These are phyloP conservation scores for Plagiodera versicolora DNA, from an alignment of 2,888 invertebrate species.

Conservation along the genomic window DNA sequence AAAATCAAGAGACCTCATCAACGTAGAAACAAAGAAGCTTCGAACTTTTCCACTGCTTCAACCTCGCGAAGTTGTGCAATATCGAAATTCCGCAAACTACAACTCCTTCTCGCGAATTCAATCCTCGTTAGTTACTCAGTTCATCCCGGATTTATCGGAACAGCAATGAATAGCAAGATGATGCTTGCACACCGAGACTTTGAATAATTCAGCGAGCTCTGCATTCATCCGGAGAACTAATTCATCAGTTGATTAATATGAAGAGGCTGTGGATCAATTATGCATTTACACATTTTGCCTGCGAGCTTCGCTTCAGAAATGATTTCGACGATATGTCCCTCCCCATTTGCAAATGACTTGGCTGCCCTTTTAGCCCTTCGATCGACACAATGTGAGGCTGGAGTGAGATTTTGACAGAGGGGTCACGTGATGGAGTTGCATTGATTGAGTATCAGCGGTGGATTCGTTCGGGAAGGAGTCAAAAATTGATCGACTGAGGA, in stretches of 20 bases:
- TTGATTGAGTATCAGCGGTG: too few relatives aligned
- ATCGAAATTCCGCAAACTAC: not conserved
- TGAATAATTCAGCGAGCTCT: slow-evolving; percentile 40
- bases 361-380: slow-evolving; percentile 43
- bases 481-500: too few relatives aligned
- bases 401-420: slow-evolving; percentile 52
- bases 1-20: too few relatives aligned
- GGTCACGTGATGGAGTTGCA: too few relatives aligned
- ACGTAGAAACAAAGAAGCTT: too few relatives aligned
- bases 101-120: not conserved
- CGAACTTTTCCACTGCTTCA: too few relatives aligned
- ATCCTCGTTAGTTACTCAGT: slow-evolving; percentile 20
- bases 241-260: slow-evolving; percentile 51
- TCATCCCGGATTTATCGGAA: slow-evolving; percentile 21
- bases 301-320: slow-evolving; percentile 40
- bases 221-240: slow-evolving; percentile 39
- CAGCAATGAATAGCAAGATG: slow-evolving; percentile 26
- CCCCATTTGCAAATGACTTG: slow-evolving; percentile 57
- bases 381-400: slow-evolving; percentile 49
- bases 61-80: not conserved
- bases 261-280: slow-evolving; percentile 49
- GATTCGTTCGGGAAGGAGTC: too few relatives aligned
- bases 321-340: slow-evolving; percentile 53
- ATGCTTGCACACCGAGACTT: slow-evolving; percentile 35
- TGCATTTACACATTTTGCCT: slow-evolving; percentile 39